Percentiles rank a stretch among this genome's conserved stretches.
Conservation (phyloP, 2,888 invertebrate species). For the Cheilosia vernalis region DNA sequence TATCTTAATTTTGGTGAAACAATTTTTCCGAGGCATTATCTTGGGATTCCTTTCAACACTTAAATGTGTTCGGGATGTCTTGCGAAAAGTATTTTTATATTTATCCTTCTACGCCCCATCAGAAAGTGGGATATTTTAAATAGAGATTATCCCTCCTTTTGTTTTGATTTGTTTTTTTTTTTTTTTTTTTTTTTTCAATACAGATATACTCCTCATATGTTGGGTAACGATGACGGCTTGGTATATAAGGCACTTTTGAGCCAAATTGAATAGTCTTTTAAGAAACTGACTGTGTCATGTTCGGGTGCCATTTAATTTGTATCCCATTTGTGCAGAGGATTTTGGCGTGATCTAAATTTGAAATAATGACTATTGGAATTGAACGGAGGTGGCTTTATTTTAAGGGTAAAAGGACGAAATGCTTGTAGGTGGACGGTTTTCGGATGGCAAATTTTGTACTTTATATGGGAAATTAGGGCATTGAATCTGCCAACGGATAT, state of each 20-base stretch:
- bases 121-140: constrained; percentile 53
- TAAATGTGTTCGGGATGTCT: constrained; percentile 39
- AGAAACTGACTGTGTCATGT: constrained; percentile 70
- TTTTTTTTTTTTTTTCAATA: background rate
- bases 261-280: constrained; percentile 60
- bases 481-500: background rate
- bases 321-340: constrained; percentile 56
- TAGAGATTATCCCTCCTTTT: constrained; percentile 68
- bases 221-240: background rate
- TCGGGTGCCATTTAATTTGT: constrained; percentile 74
- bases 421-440: background rate
- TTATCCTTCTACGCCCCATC: background rate
- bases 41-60: constrained; percentile 58
- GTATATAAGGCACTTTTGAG: background rate
- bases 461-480: background rate
- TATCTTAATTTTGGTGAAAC: constrained; percentile 58
- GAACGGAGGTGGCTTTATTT: constrained; percentile 2
- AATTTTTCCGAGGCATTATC: constrained; percentile 47
- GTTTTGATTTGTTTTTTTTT: constrained; percentile 26
- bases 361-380: constrained; percentile 57
- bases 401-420: background rate
- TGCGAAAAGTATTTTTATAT: constrained; percentile 34
- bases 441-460: constrained; percentile 3
- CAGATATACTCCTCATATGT: constrained; percentile 26
- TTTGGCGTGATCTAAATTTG: constrained; percentile 65